phyloP scores from a whole-genome alignment of 2,888 invertebrate species.

The Sphaeridia pumilis region DNA sequence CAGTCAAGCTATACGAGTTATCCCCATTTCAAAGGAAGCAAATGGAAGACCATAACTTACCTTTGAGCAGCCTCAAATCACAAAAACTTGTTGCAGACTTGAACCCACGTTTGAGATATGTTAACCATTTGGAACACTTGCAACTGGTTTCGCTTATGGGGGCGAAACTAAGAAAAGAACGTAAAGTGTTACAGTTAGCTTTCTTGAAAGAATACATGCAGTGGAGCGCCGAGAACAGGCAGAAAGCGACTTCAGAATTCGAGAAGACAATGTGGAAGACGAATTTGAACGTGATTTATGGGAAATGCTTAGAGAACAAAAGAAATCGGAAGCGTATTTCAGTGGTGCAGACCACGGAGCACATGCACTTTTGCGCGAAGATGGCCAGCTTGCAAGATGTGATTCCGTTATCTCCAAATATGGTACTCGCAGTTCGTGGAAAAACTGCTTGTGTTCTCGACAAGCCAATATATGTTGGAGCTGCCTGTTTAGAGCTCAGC shows the following conservation, averaged over 20 bases:
- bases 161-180: neutral
- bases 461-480: neutral
- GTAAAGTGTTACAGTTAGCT: neutral
- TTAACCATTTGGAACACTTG: neutral
- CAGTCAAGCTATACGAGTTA: neutral
- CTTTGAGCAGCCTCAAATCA: neutral
- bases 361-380: neutral
- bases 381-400: neutral
- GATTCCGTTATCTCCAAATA: neutral
- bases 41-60: neutral
- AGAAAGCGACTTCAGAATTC: neutral
- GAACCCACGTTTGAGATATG: neutral
- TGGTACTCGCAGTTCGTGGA: neutral
- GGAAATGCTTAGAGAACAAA: neutral
- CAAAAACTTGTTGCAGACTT: neutral
- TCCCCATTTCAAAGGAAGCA: neutral
- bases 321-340: neutral
- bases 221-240: neutral
- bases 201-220: neutral
- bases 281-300: neutral
- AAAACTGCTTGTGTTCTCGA: neutral
- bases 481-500: neutral
- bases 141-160: neutral
- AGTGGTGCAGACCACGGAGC: neutral
- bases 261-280: neutral